Base-by-base conservation (phyloP, 2,888 invertebrate genomes). In the Chymomyza procnemis region DNA sequence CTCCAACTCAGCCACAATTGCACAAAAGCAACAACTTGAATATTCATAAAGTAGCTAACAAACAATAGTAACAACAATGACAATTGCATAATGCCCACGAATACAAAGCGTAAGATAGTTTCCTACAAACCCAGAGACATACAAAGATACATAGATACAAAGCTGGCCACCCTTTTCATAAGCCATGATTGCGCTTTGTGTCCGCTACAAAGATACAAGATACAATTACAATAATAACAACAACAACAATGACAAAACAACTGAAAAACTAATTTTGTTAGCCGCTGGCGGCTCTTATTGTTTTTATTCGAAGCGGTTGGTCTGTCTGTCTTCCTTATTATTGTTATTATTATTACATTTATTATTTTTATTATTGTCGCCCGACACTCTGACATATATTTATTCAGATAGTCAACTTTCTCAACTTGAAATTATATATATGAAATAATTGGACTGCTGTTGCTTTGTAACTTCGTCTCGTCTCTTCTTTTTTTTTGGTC, bases 371-470 rank as follows among this genome's bases (percentile, higher is more conserved):
- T 63, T 56, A 34, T 62, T 64, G 70, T 72, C 63, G 30, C 16
- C 16, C 69, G 77, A 71, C 76, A 69, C 78, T 77, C 73, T 76
- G 77, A 78, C 78, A 78, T 71, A 78, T 78, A 75, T 73, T 48
- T 64, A 75, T 73, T 48, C 64, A 64, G 75, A 78, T 78, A 80
- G 74, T 69, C 64, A 73, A 81, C 80, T 81, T 80, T 80, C 79
- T 69, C 85, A 79, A 80, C 52, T 70, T 67, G 6, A 19, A 54
- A 21, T 19, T 19, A 54, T 22, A 6, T 54, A 14, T 50, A 8
- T 50, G 18, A 19, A 4, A 50, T n/a, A 41, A 41, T 41, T 12
- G 9, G 4, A 12, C 64, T 34, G 61, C 73, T 50, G 52, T 21
- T 19, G 52, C 30, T 19, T 41, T 2, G 9, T 41, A 12, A 12